These are phyloP conservation scores for Zosterops japonicus DNA, from an alignment of 2,113 vertebrate genomes.

Conservation along the genomic window DNA sequence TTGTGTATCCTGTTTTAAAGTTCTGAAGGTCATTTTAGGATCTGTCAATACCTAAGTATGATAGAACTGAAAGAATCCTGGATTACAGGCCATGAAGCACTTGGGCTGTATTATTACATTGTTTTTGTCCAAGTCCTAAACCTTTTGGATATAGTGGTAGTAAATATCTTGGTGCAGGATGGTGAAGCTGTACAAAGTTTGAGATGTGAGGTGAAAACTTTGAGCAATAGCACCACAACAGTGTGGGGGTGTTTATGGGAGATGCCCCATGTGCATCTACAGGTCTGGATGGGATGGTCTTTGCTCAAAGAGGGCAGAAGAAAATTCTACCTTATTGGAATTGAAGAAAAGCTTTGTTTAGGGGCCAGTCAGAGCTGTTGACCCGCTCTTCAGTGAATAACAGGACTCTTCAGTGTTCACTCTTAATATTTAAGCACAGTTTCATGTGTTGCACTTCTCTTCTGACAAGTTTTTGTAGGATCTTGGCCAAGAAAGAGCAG, in stretches of 20 bases:
- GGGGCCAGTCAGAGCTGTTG: not conserved
- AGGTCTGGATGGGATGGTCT: not conserved
- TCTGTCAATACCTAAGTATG: not conserved
- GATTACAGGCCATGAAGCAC: not conserved
- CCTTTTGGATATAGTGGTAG: not conserved
- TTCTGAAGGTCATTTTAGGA: not conserved
- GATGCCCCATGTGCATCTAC: not conserved
- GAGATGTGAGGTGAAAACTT: not conserved
- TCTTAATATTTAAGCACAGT: not conserved
- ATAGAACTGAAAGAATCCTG: not conserved
- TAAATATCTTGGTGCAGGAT: not conserved
- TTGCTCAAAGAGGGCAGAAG: not conserved
- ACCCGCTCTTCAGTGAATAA: not conserved
- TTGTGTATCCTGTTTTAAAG: not conserved
- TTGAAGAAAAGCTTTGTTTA: not conserved
- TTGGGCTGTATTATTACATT: not conserved
- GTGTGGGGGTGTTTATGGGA: not conserved
- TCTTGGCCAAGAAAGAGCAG: not conserved
- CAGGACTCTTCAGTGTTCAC: not conserved
- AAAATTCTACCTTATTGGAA: not conserved
- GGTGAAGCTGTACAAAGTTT: not conserved
- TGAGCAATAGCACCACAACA: rapidly evolving
- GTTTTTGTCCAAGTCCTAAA: not conserved
- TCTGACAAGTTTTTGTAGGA: not conserved
- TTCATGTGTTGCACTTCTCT: not conserved